Evolutionary conservation across 2,113 vertebrate genomes (phyloP), one percentile per base, ranked within the genome.

Genomic region (Typhlomys cinereus): DNA sequence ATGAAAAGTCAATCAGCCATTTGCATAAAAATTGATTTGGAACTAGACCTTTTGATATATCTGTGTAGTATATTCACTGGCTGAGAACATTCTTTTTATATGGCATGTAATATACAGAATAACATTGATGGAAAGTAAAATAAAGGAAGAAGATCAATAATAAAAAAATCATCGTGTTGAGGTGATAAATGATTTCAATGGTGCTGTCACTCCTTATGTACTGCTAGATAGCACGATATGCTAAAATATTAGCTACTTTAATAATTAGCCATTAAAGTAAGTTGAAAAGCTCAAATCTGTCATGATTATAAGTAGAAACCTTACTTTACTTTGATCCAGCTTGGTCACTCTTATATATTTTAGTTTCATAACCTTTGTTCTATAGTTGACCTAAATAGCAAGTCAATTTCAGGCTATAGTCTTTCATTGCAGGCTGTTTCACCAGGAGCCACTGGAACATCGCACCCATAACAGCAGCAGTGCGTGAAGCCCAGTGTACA

Each of bases 41-140:
- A 84, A 41, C 2, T 23, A 73, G 29, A 46, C 1, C 21, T 41
- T 86, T 15, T 83, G 31, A 70, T 82, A 34, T 36, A 6, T 80
- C 70, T 76, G 21, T 80, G 36, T 3, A 44, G 41, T 23, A 34
- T 70, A 50, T 71, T 93, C 92, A 44, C 20, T 67, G 34, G 4
- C 10, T 20, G 82, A 36, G 13, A 41, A 3, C 13, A 1, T 14
- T 27, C 18, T 1, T 59, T 86, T 64, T 54, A 59, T 25, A 3
- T 81, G 31, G 59, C 27, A 94, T 96, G 90, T n/a, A 84, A 71
- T 93, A 85, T 69, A 48, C 50, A 29, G 18, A 12, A 46, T n/a
- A 59, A 3, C 14, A 48, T 59, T 86, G 81, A 7, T 70, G 31
- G 10, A 18, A 50, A 92, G 79, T 23, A 44, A 14, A 78, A n/a